A percentile compares a stretch with the other conserved stretches of the same genome.
These are phyloP conservation scores for Hycleus phaleratus DNA, from an alignment of 1,140 invertebrate genomes.

Conservation along the genomic window DNA sequence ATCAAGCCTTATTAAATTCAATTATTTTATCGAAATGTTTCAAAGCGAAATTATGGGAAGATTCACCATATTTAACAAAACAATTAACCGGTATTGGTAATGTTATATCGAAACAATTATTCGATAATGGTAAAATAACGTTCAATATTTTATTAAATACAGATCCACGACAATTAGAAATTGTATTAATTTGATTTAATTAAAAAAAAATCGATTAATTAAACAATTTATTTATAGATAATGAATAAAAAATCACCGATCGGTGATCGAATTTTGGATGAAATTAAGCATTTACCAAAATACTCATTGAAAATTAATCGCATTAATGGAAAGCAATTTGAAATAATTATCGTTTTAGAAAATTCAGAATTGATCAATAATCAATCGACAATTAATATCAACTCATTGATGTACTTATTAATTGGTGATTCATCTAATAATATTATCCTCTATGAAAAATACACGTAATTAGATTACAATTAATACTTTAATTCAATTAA, in stretches of 20 bases:
- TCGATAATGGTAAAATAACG: constrained; percentile 55
- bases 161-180: constrained; percentile 66
- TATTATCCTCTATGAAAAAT: constrained; percentile 32
- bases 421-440: constrained; percentile 31
- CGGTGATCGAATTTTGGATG: constrained; percentile 30
- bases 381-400: not conserved
- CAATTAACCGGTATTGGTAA: constrained; percentile 66
- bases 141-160: constrained; percentile 57
- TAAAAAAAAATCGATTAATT: not conserved
- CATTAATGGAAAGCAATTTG: not conserved
- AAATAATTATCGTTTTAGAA: constrained; percentile 10
- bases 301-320: constrained; percentile 23
- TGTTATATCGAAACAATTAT: constrained; percentile 55
- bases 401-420: constrained; percentile 29
- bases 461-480: constrained; percentile 21
- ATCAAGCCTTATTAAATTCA: constrained; percentile 49
- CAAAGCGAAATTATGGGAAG: constrained; percentile 62
- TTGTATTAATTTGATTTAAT: constrained; percentile 42
- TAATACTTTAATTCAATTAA: constrained; percentile 1
- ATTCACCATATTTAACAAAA: constrained; percentile 59
- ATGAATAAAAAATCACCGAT: constrained; percentile 31
- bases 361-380: too few relatives aligned
- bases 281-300: constrained; percentile 27
- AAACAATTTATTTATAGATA: constrained; percentile 22
- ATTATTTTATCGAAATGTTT: constrained; percentile 60